Percentiles rank a stretch among this genome's conserved stretches.
Evolutionary conservation across 2,113 vertebrate species (phyloP).

Genomic region (Cervus canadensis): DNA sequence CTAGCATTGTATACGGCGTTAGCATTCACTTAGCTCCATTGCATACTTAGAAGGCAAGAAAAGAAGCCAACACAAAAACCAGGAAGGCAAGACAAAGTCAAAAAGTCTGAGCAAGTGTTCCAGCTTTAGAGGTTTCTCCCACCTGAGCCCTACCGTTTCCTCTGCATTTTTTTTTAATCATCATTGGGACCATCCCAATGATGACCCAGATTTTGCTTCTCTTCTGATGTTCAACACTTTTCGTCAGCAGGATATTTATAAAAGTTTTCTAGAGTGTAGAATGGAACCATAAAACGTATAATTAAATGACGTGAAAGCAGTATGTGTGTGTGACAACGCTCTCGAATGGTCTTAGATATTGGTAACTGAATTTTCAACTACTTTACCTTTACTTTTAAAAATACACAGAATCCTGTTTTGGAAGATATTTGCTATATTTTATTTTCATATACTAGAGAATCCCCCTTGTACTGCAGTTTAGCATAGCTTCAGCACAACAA

Average conservation of each 20-base stretch:
- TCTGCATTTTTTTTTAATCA: background rate
- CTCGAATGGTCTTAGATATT: background rate
- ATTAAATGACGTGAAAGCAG: background rate
- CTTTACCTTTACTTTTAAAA: background rate
- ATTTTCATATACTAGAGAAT: constrained; percentile 71
- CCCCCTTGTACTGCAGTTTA: constrained; percentile 54
- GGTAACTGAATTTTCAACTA: background rate
- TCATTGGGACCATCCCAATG: background rate
- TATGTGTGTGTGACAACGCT: background rate
- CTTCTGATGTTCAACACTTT: background rate
- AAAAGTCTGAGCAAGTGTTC: background rate
- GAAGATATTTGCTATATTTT: constrained; percentile 39
- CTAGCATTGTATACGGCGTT: accelerated
- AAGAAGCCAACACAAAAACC: background rate
- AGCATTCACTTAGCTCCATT: background rate
- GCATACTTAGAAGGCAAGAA: background rate
- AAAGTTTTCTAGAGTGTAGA: background rate
- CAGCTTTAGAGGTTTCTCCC: background rate
- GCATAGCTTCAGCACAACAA: constrained; percentile 68
- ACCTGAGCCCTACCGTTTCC: background rate
- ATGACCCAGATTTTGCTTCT: background rate
- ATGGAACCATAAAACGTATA: background rate
- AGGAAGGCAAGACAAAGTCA: background rate
- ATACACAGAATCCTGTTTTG: background rate
- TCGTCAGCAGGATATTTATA: background rate